Evolutionary conservation across 2,888 invertebrate species (phyloP).

Genomic region (Noctua comes): DNA sequence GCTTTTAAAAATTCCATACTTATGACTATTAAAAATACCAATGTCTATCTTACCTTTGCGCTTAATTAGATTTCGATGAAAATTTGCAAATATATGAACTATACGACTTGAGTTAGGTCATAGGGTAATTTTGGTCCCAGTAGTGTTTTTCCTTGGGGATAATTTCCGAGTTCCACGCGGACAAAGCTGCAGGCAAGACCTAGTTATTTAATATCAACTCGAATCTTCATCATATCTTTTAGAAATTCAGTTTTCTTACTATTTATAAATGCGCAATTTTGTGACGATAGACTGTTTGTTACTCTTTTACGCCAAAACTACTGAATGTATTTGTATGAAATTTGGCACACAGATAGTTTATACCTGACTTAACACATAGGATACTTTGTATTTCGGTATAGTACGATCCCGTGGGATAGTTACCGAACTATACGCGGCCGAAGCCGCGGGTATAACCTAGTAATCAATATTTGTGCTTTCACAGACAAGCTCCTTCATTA

Average conservation of each 20-base stretch:
- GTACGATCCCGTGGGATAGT: neutral
- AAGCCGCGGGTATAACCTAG: neutral
- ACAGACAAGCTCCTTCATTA: neutral
- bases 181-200: too few relatives aligned
- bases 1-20: neutral
- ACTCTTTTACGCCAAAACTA: neutral
- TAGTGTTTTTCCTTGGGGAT: neutral
- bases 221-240: neutral
- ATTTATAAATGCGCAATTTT: neutral
- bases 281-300: neutral
- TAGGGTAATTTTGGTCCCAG: neutral
- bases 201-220: neutral
- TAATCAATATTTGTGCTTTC: neutral
- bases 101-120: neutral
- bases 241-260: neutral
- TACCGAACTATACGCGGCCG: neutral
- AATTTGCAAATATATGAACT: neutral
- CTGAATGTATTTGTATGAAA: neutral
- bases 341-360: neutral
- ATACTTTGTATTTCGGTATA: neutral
- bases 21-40: neutral
- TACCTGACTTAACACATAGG: neutral
- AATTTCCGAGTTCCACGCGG: neutral
- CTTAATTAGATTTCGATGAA: neutral
- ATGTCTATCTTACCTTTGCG: neutral